Base-by-base conservation (phyloP, 2,888 invertebrate genomes). In the Calliphora vomitoria region DNA sequence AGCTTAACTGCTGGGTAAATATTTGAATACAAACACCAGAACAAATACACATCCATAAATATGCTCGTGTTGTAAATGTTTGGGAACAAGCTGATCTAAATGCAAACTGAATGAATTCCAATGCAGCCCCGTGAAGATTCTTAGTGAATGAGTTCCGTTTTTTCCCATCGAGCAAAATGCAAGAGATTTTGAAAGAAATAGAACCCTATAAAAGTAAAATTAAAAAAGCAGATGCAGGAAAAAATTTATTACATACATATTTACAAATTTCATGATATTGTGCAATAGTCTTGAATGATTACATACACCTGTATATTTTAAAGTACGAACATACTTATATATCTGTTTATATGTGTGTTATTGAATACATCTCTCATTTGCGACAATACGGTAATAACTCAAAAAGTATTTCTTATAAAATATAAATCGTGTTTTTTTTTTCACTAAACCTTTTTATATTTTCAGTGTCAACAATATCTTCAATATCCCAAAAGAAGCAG, bases 31-130 rank as follows among this genome's bases (percentile, higher is more conserved):
- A 60, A 60, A 13, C 18, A 69, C 47, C 1, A 38, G 38, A 38
- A 50, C 18, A 25, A 25, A 47, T n/a, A 68, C 41, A 31, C 31
- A 35, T 25, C 15, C 8, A 20, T 44, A 47, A 8, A 75, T 25
- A 25, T 75, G 75, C 50, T 47, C 35, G 20, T 50, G 10, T 35
- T 50, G 50, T 53, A 20, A 50, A 47, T 35, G 62, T 25, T 31
- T n/a, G 8, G n/a, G 8, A 55, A 44, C n/a, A 18, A 44, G 66
- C 25, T 78, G 78, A 44, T 68, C 55, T 78, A 68, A 75, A 75
- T 78, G 20, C 66, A 71, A 71, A 68, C 55, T 55, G n/a, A 58
- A 78, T 55, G n/a, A 58, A 78, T 68, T 66, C 38, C 76, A 78
- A 50, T 78, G 25, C 15, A 66, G 38, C 44, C 11, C 20, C 66